A percentile compares a stretch with the other conserved stretches of the same genome.
Conservation (phyloP, 2,113 vertebrate genomes). For the Phodopus roborovskii region DNA sequence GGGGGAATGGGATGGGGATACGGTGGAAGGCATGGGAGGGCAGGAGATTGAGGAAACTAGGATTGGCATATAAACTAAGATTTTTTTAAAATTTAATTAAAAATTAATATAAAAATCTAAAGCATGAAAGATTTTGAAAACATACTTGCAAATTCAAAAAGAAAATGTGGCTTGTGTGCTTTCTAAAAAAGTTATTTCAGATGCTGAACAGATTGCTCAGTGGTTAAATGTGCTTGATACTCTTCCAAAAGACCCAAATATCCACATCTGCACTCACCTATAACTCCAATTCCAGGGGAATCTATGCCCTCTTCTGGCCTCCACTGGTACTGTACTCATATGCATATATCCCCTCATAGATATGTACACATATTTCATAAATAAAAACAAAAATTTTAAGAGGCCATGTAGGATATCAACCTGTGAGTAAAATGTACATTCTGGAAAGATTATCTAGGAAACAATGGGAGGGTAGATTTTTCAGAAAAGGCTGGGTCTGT, state of each 20-base stretch:
- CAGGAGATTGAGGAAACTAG: too few species aligned
- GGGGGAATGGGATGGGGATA: too few species aligned
- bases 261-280: background rate
- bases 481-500: background rate
- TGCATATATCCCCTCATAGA: too few species aligned
- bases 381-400: background rate
- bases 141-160: too few species aligned
- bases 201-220: background rate
- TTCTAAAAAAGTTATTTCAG: background rate
- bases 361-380: background rate
- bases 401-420: background rate
- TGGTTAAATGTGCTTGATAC: background rate
- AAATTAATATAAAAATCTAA: too few species aligned
- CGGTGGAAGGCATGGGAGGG: too few species aligned
- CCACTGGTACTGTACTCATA: background rate
- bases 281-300: background rate
- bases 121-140: too few species aligned
- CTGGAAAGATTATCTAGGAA: constrained; percentile 7
- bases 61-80: too few species aligned
- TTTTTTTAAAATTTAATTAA: too few species aligned
- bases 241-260: background rate
- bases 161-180: background rate
- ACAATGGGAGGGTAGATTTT: background rate
- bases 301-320: background rate
- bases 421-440: background rate